Conservation (phyloP, 2,113 vertebrate species). For the Mugil cephalus region DNA sequence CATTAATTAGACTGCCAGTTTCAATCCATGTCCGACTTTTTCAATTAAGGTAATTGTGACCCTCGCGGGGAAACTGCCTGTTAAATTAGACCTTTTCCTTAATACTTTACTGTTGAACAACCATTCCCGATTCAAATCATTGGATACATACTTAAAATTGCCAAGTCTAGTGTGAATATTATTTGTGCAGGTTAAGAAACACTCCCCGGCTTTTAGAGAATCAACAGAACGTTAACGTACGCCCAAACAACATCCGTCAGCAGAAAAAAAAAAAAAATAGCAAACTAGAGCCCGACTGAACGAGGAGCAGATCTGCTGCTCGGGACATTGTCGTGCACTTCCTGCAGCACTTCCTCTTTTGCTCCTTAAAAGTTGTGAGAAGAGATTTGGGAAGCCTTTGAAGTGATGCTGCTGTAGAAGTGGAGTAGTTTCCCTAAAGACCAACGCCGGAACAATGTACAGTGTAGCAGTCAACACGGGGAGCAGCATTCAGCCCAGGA, state of each 20-base stretch:
- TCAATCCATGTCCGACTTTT: constrained; percentile 75
- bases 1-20: constrained; percentile 76
- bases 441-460: constrained; percentile 8
- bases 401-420: constrained; percentile 44
- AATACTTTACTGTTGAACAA: constrained; percentile 53
- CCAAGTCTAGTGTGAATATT: constrained; percentile 20
- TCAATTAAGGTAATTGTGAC: constrained; percentile 73
- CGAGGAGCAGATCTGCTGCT: constrained; percentile 2
- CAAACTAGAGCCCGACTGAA: background rate
- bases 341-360: constrained; percentile 37
- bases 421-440: constrained; percentile 21
- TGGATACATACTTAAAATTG: constrained; percentile 40
- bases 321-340: constrained; percentile 32
- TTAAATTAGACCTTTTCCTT: constrained; percentile 61
- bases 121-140: constrained; percentile 35
- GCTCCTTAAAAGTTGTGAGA: constrained; percentile 10
- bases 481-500: background rate
- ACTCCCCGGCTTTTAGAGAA: background rate
- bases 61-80: constrained; percentile 65
- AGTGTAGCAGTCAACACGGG: background rate
- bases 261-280: background rate
- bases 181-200: constrained; percentile 43
- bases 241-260: background rate
- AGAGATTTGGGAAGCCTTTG: constrained; percentile 47
- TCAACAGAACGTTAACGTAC: constrained; percentile 9